Evolutionary conservation across 2,888 invertebrate genomes (phyloP).

Genomic region (Euzetes globulus): DNA sequence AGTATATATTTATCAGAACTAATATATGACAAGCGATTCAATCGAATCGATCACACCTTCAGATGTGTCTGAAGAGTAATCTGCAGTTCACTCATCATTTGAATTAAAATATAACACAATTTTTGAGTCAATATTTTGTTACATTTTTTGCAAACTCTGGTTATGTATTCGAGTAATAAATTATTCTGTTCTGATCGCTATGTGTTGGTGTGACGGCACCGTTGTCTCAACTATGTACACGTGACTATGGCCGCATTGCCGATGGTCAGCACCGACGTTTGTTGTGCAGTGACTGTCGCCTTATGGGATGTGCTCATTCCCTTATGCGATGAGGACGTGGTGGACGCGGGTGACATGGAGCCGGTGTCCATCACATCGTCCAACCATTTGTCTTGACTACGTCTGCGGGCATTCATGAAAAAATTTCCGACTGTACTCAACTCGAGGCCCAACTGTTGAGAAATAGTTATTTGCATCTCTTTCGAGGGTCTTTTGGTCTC

Average conservation of each 20-base stretch:
- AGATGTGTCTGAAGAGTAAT: background rate
- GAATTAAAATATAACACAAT: background rate
- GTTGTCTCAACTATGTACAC: conserved; percentile 28
- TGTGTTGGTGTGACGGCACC: background rate
- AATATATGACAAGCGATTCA: conserved; percentile 10
- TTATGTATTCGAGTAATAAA: background rate
- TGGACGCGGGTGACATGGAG: conserved; percentile 13
- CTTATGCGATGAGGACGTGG: conserved; percentile 22
- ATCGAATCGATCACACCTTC: background rate
- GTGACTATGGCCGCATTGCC: conserved; percentile 34
- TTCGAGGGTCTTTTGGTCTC: conserved; percentile 98
- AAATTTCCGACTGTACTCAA: conserved; percentile 98
- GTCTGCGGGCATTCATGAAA: conserved; percentile 99
- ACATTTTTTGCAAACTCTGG: background rate
- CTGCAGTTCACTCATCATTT: conserved; percentile 2
- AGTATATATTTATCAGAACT: background rate
- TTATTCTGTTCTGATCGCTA: background rate
- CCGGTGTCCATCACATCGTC: conserved; percentile 61
- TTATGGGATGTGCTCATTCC: conserved; percentile 5
- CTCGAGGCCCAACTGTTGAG: conserved; percentile 88
- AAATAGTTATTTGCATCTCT: conserved; percentile 99
- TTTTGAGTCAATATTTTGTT: conserved; percentile 4
- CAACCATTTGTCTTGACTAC: conserved; percentile 86
- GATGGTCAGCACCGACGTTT: conserved; percentile 32
- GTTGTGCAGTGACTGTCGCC: conserved; percentile 5